Percentiles rank a stretch among this genome's conserved stretches.
phyloP scores from a whole-genome alignment of 2,113 vertebrate genomes.

The Pelecanoides urinatrix region DNA sequence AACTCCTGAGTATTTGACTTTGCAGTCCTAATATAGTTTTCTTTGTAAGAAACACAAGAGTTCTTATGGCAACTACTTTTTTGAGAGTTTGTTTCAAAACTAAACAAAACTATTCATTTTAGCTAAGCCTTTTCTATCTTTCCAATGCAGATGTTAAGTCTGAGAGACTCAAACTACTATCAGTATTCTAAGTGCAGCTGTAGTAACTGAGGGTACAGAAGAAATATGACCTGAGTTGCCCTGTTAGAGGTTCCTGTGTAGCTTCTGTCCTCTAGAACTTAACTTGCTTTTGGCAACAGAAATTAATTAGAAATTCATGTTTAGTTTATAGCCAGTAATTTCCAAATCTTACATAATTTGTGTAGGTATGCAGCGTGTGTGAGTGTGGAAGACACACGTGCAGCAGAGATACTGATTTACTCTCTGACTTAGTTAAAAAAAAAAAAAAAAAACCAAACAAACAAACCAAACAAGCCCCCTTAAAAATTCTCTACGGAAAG shows the following conservation, averaged over 20 bases:
- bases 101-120: conserved; percentile 10
- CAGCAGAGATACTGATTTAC: neutral
- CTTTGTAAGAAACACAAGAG: neutral
- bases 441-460: neutral
- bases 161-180: neutral
- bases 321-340: neutral
- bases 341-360: neutral
- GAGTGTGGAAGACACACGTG: neutral
- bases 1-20: neutral
- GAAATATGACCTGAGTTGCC: neutral
- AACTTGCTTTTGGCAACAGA: neutral
- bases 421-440: neutral
- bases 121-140: conserved; percentile 1
- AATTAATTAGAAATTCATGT: neutral
- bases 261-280: neutral
- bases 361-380: neutral
- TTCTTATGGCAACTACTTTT: conserved; percentile 35
- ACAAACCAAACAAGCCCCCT: neutral
- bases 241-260: neutral
- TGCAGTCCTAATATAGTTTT: neutral
- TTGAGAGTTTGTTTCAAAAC: neutral
- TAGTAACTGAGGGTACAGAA: neutral
- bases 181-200: neutral
- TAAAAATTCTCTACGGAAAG: neutral
- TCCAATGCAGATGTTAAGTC: neutral